Evolutionary conservation across 2,888 invertebrate genomes (phyloP), one percentile per base, ranked within the genome.

Genomic region (Fragum sueziense): DNA sequence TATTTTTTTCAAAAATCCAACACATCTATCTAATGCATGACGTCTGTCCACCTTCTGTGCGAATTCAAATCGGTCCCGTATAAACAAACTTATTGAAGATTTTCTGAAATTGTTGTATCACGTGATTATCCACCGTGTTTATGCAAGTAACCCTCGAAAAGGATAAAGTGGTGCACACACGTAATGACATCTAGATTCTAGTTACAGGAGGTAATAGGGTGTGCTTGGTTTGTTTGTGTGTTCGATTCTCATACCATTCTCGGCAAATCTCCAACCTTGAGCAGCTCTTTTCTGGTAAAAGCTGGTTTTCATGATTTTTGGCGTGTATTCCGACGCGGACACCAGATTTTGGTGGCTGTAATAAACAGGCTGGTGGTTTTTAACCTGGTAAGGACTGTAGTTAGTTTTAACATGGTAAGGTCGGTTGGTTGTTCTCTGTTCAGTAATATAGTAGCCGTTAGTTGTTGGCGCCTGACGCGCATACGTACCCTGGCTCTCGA

Each of bases 231-330:
- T 22, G 61, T 61, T 17, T 33, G 25, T 34, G 41, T 65, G 65
- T 17, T 22, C 29, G 4, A 47, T 4, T 47, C n/a, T 41, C 65
- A 6, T 65, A 65, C 65, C 65, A 25, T 65, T 65, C 22, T 65
- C 65, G 11, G 65, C 41, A 41, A 65, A 65, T 37, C 34, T 65
- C 65, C 65, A 65, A 34, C 65, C 65, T n/a, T 33, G 31, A 11
- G 27, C 31, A 0, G 61, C 61, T n/a, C 41, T 37, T 37, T 65
- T 65, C 65, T 65, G 41, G 65, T 65, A 65, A 25, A 65, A 65
- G 20, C 65, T 65, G 65, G 65, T 65, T 65, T 65, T 65, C 65
- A 65, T 65, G 41, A 65, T 65, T 65, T 65, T 65, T 22, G 65
- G 65, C 37, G 41, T 65, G 27, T 65, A 65, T 22, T 65, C 65